A percentile compares a stretch with the other conserved stretches of the same genome.
Evolutionary conservation across 1,140 invertebrate species (phyloP).

Genomic region (Conus ventricosus): DNA sequence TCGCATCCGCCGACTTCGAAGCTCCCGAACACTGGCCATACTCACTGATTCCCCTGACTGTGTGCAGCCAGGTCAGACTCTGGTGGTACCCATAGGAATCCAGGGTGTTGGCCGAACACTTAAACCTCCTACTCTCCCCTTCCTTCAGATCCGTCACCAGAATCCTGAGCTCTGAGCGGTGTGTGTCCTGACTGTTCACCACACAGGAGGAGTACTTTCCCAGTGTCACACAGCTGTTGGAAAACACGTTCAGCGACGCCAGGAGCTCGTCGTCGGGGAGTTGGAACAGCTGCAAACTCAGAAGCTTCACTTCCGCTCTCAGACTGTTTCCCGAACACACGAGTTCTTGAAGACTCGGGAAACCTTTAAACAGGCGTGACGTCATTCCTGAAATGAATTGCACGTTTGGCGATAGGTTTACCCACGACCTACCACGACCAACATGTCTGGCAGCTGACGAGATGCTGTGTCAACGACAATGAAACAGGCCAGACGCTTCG

Average conservation of each 20-base stretch:
- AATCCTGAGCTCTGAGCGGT: neutral
- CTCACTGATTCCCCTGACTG: neutral
- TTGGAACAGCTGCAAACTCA: neutral
- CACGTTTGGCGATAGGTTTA: neutral
- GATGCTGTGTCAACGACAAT: neutral
- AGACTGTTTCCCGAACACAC: neutral
- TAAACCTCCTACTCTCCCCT: neutral
- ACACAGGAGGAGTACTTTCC: conserved; percentile 16
- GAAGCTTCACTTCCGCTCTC: neutral
- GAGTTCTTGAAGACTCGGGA: conserved; percentile 21
- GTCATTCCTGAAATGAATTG: conserved; percentile 22
- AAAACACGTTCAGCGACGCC: neutral
- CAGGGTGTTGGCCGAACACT: neutral
- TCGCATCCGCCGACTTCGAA: no score
- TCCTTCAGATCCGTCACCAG: conserved; percentile 6
- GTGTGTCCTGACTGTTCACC: neutral
- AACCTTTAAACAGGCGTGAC: conserved; percentile 1
- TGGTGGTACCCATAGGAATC: neutral
- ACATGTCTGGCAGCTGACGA: neutral
- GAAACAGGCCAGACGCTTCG: no score
- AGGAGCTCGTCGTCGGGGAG: neutral
- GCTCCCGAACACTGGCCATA: neutral
- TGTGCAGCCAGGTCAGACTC: neutral
- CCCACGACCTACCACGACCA: no score
- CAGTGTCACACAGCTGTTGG: neutral